Percentiles rank a stretch among this genome's conserved stretches.
These are phyloP conservation scores for Cyphomyrus plagiostoma DNA, from an alignment of 2,113 vertebrate genomes.

Conservation along the genomic window DNA sequence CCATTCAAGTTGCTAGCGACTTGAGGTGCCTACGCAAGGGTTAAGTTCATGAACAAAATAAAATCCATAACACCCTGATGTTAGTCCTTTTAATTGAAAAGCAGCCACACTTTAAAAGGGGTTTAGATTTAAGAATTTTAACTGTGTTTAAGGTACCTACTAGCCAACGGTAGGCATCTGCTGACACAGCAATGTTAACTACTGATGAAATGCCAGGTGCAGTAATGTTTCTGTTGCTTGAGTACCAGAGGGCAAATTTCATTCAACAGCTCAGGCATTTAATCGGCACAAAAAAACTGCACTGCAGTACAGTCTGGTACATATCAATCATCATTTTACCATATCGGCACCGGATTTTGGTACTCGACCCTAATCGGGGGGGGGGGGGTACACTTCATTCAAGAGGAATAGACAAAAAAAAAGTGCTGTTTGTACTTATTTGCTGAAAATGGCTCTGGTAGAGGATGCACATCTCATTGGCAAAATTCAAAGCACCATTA, in stretches of 20 bases:
- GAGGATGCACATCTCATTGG: too few relatives aligned
- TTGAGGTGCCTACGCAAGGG: background rate
- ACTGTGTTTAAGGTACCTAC: background rate
- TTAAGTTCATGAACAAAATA: background rate
- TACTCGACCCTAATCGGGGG: background rate
- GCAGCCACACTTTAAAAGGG: background rate
- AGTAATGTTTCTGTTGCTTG: background rate
- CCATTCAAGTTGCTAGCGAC: background rate
- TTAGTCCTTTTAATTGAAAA: background rate
- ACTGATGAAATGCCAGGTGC: background rate
- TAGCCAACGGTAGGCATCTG: background rate
- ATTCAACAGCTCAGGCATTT: background rate
- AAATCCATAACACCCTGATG: background rate
- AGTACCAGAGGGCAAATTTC: background rate
- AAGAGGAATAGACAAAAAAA: background rate
- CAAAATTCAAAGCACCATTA: background rate
- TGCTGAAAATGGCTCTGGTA: too few relatives aligned
- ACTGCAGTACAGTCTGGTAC: background rate
- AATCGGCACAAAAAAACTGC: background rate
- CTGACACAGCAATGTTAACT: background rate
- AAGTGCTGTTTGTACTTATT: background rate
- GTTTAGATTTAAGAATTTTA: background rate
- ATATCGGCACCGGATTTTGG: background rate
- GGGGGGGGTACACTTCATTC: background rate
- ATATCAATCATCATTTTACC: background rate